Base-by-base conservation (phyloP, 2,888 invertebrate genomes). In the Tenthredo livida region DNA sequence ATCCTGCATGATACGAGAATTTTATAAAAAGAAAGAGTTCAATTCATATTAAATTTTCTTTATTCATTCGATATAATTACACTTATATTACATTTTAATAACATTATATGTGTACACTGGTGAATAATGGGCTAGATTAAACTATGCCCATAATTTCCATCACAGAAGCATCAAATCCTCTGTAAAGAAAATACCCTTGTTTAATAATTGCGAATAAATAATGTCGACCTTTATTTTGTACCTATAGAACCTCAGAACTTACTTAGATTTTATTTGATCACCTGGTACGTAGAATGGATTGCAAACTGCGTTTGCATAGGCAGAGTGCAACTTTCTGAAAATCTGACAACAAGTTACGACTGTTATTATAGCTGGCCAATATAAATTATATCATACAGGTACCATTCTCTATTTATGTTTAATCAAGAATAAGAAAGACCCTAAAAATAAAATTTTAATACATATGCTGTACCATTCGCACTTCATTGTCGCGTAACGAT, bases 211-310 rank as follows among this genome's bases (percentile, higher is more conserved):
- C 29, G 1, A 54, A 37, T 54, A 6, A 70, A 84, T 29, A 70
- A 84, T 47, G 29, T 47, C 25, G 10, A 80, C 25, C 4, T 21
- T 37, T 17, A 40, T 40, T 61, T 21, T 15, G 6, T 73, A 61
- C 9, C 47, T 47, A 33, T 25, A 65, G 65, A 10, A 29, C 50
- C 43, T 50, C 75, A 78, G 80, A 86, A 93, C 96, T 96, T 95
- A 98, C 98, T 95, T 96, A 5, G 99, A 99, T 72, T 95, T 96
- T 78, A 99, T 97, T 88, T 96, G 96, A 90, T 98, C 97, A 43
- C 98, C 98, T 47, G 99, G 98, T 90, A 97, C 96, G 94, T 99
- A 98, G 93, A 99, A 99, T 73, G 99, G 99, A 94, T 99, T 99
- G 91, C 98, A 98, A 85, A 99, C 97, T 87, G 98, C 97, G 93